Evolutionary conservation across 2,888 invertebrate genomes (phyloP).

Genomic region (Lottia scabra): DNA sequence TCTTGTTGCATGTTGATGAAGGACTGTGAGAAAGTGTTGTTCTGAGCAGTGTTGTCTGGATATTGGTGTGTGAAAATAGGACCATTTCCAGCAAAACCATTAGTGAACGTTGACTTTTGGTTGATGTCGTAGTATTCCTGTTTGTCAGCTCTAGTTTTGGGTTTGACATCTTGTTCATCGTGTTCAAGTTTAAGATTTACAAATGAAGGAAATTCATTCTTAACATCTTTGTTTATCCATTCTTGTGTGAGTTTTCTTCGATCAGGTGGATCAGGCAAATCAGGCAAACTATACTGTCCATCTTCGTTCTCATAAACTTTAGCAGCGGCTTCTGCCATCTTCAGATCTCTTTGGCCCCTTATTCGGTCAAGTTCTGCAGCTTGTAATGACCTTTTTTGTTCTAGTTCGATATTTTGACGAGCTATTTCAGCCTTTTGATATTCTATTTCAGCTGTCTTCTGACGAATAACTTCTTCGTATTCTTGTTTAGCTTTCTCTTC

Average conservation of each 20-base stretch:
- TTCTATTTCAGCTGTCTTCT: background rate
- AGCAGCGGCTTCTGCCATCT: background rate
- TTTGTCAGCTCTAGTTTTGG: too few relatives aligned
- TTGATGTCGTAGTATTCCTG: too few relatives aligned
- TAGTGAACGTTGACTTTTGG: background rate
- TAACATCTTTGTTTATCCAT: background rate
- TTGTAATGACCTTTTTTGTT: background rate
- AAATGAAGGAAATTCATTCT: background rate
- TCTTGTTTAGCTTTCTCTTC: background rate
- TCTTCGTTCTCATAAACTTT: background rate
- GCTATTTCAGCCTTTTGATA: too few relatives aligned
- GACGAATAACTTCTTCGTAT: background rate
- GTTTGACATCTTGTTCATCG: too few relatives aligned
- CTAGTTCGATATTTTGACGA: background rate
- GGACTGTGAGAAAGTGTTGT: background rate
- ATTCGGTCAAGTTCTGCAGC: background rate
- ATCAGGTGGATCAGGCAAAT: background rate
- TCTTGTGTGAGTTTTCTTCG: background rate
- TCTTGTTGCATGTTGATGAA: background rate
- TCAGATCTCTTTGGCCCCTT: background rate
- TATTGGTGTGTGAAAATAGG: background rate
- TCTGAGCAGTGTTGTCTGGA: background rate
- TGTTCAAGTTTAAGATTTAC: background rate
- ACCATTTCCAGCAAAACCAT: background rate
- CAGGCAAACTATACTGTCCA: background rate